Conservation (phyloP, 2,113 vertebrate genomes). For the Apodemus speciosus region DNA sequence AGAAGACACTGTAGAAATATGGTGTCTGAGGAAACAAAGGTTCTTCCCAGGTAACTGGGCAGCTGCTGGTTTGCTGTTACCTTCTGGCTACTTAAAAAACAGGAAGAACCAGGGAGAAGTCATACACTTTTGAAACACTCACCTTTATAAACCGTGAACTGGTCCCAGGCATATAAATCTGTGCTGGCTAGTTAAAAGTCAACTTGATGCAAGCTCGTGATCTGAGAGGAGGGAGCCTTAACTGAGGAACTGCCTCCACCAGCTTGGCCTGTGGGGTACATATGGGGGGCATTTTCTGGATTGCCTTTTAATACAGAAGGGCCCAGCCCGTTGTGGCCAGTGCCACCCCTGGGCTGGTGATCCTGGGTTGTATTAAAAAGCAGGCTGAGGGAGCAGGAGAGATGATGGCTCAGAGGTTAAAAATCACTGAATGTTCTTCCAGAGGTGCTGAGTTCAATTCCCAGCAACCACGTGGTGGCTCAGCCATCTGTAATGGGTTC, state of each 20-base stretch:
- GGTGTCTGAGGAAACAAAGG: not conserved
- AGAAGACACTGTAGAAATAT: not conserved
- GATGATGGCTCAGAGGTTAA: too few relatives aligned
- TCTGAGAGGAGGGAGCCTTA: not conserved
- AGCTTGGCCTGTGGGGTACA: not conserved
- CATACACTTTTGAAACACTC: too few relatives aligned
- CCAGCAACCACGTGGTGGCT: too few relatives aligned
- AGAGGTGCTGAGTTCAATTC: too few relatives aligned
- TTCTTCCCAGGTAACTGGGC: not conserved
- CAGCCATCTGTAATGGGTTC: too few relatives aligned
- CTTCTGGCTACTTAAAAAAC: slow-evolving; percentile 21
- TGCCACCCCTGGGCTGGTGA: not conserved
- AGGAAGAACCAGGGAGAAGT: not conserved
- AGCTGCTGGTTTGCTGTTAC: not conserved
- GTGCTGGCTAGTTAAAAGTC: too few relatives aligned
- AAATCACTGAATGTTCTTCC: too few relatives aligned
- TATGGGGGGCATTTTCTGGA: not conserved
- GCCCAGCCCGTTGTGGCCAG: not conserved
- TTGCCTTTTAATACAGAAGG: not conserved
- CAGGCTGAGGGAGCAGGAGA: not conserved
- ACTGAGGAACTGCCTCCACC: not conserved
- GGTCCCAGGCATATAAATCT: too few relatives aligned
- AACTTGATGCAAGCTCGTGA: too few relatives aligned
- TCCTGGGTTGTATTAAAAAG: not conserved
- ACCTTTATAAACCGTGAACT: too few relatives aligned